These are phyloP conservation scores for Holcopasites calliopsidis DNA, from an alignment of 1,140 invertebrate genomes.

Conservation along the genomic window DNA sequence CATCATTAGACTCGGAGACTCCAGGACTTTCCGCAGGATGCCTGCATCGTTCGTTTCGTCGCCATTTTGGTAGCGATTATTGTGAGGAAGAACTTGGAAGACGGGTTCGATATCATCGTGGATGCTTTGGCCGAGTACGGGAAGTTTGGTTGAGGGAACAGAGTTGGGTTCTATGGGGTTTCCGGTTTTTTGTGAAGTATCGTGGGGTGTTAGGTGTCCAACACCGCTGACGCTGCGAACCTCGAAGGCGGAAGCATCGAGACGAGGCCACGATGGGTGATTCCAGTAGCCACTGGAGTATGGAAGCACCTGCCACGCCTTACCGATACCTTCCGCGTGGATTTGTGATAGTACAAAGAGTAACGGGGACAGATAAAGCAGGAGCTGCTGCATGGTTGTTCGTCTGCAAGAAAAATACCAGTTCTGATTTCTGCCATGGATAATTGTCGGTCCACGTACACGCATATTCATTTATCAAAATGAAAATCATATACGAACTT, in stretches of 20 bases:
- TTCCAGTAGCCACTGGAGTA: conserved; percentile 46
- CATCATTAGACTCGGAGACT: conserved; percentile 28
- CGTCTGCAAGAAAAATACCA: conserved; percentile 45
- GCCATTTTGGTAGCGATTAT: not conserved
- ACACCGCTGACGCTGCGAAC: conserved; percentile 66
- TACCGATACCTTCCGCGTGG: conserved; percentile 62
- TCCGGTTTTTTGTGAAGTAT: not conserved
- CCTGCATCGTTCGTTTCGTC: not conserved
- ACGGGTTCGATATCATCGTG: not conserved
- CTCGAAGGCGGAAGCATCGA: conserved; percentile 68
- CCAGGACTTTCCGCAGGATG: not conserved
- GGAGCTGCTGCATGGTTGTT: conserved; percentile 33
- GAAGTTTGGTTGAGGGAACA: not conserved
- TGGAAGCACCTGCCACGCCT: conserved; percentile 69
- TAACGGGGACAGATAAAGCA: conserved; percentile 20
- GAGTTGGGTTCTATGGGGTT: not conserved
- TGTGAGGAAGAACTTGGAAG: not conserved
- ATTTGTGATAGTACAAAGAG: conserved; percentile 41
- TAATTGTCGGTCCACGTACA: too few species aligned
- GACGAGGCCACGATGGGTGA: conserved; percentile 63
- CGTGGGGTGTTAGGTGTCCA: conserved; percentile 47
- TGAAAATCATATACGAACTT: too few species aligned
- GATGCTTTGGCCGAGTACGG: not conserved
- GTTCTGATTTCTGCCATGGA: too few species aligned
- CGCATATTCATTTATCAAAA: too few species aligned